Base-by-base conservation (phyloP, 2,888 invertebrate species). In the Linyphia triangularis region DNA sequence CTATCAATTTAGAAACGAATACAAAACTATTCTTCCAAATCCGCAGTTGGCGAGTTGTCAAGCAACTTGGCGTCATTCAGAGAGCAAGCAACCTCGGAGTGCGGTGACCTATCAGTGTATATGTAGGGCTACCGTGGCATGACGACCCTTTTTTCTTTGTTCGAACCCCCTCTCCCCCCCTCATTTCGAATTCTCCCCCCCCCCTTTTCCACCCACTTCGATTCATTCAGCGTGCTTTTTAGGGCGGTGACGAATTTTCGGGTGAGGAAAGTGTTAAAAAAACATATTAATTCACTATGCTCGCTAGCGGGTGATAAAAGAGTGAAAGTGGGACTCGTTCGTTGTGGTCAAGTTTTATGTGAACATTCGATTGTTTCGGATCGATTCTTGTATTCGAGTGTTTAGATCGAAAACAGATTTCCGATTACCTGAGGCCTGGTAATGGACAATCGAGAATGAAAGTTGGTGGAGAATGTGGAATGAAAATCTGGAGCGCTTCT, bases 101-200 rank as follows among this genome's bases (percentile, higher is more conserved):
- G 85, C 85, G 85, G 85, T 85, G 85, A 85, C 85, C 85, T 85
- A 79, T 79, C 85, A 85, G 85, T 85, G 85, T 85, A 85, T 85
- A 85, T 85, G 85, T 85, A 85, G 85, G 85, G 85, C 85, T 85
- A 85, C 85, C 85, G 79, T 85, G 79, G 78, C 85, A 85, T 85
- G 85, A 85, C 85, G 85, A 85, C 85, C 85, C 85, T 79, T 61
- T 72, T 70, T 85, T 79, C 72, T 79, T 79, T 69, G 78, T 78
- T 78, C 72, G 79, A 79, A 30, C 28, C 13, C 24, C 30, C 70
- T 40, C 63, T 61, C 28, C 28, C 61, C 43, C 61, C 40, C 28
- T 28, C 30, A 10, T 33, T 43, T 33, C 26, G 33, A 19, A 19
- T 24, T 51, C 61, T 13, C 26, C 59, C 22, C 70, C 30, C 57